These are phyloP conservation scores for Laupala kohalensis DNA, from an alignment of 1,140 invertebrate species.

Conservation along the genomic window DNA sequence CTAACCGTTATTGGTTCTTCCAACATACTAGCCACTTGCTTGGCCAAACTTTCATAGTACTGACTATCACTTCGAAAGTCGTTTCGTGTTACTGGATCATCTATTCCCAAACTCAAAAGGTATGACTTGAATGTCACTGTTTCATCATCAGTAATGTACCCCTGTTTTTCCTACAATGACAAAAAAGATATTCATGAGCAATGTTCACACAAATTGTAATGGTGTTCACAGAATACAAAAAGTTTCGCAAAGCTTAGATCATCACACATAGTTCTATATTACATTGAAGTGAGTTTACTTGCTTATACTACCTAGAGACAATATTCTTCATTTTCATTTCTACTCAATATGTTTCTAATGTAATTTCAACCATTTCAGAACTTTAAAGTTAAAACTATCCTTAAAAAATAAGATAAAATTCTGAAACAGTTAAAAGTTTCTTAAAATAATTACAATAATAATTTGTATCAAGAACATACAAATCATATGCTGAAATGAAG, in stretches of 20 bases:
- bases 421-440: no score
- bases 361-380: no score
- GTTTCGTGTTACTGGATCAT: conserved; percentile 90
- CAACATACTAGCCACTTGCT: conserved; percentile 72
- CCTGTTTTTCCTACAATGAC: conserved; percentile 69
- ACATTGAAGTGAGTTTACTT: no score
- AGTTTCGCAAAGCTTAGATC: background rate
- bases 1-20: conserved; percentile 67
- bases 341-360: no score
- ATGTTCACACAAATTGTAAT: background rate
- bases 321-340: no score
- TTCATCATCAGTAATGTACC: conserved; percentile 94
- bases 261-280: no score
- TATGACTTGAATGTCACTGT: conserved; percentile 93
- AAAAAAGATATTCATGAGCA: background rate
- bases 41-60: conserved; percentile 77
- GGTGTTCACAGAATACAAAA: background rate
- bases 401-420: no score
- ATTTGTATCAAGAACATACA: no score
- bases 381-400: no score
- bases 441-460: no score
- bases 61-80: conserved; percentile 73
- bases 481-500: no score
- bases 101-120: conserved; percentile 89
- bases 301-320: no score